Base-by-base conservation (phyloP, 1,140 invertebrate genomes). In the Ceratitis capitata region DNA sequence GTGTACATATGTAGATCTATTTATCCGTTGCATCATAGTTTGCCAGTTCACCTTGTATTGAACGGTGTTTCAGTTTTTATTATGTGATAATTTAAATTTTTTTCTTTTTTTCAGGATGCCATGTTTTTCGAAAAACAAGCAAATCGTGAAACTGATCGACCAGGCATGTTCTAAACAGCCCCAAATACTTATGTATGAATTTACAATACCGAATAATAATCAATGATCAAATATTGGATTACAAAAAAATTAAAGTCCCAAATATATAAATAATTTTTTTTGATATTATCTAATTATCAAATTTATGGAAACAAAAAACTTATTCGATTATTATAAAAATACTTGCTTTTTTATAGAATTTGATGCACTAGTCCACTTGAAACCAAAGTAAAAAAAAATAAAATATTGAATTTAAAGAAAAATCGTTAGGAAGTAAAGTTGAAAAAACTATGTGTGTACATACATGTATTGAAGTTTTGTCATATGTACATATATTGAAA, bases 71-170 rank as follows among this genome's bases (percentile, higher is more conserved):
- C n/a, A n/a, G n/a, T n/a, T n/a, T n/a, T n/a, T 56, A 56, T 19
- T 69, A 35, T n/a, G n/a, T n/a, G n/a, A 42, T 19, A 83, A 35
- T 53, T 83, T 2, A 51, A 23, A 49, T 53, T 45, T 84, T 74
- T 56, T 74, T 85, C 87, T 92, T 86, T 87, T 86, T 93, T 94
- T 86, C 92, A 96, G 95, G 95, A 96, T 92, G 95, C 94, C 85
- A 95, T 96, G 94, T 96, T 95, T 93, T 96, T 96, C 88, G 95
- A 96, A 86, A 94, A 94, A 88, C 86, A 88, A 1, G 91, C 85
- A 32, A 92, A 92, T 39, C 86, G 26, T 0, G 91, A 91, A 86
- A 83, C 78, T 1, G 91, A 91, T 87, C 51, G 89, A n/a, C 89
- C 90, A 12, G 91, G 91, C 32, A 92, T 92, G 91, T 86, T 92